phyloP scores from a whole-genome alignment of 1,140 invertebrate species.

The Metopolophium dirhodum region DNA sequence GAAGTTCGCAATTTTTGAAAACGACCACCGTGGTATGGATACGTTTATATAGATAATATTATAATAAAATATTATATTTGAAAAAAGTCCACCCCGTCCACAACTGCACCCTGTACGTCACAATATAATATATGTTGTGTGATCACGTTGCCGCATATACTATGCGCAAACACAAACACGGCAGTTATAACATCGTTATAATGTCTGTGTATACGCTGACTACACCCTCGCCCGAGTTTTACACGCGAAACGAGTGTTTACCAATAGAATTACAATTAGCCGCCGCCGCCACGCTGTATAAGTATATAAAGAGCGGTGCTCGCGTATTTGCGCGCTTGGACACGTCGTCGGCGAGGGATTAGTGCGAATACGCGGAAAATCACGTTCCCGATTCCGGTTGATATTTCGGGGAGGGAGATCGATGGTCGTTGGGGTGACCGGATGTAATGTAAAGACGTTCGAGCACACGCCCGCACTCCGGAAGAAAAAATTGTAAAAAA shows the following conservation, averaged over 20 bases:
- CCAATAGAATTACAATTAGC: slow-evolving; percentile 55
- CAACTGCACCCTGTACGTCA: not conserved
- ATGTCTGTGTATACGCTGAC: not conserved
- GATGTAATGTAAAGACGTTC: not conserved
- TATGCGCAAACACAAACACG: too few relatives aligned
- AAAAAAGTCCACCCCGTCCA: not conserved
- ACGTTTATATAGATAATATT: too few relatives aligned
- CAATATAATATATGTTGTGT: not conserved
- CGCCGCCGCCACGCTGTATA: not conserved
- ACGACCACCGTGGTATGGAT: not conserved
- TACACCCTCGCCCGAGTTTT: not conserved
- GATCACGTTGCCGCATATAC: not conserved
- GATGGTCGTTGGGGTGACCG: not conserved
- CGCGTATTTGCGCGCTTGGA: slow-evolving; percentile 32
- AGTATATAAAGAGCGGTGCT: not conserved
- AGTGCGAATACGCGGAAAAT: slow-evolving; percentile 41
- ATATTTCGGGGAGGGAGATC: not conserved
- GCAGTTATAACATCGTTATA: not conserved
- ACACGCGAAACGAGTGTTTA: slow-evolving; percentile 44
- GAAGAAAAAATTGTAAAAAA: not conserved
- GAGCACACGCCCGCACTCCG: not conserved
- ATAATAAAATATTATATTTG: not conserved
- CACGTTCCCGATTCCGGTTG: slow-evolving; percentile 17
- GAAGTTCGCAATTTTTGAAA: not conserved
- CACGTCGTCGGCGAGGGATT: slow-evolving; percentile 48